A percentile compares a stretch with the other conserved stretches of the same genome.
Evolutionary conservation across 2,888 invertebrate species (phyloP).

Genomic region (Liopterus haemorrhoidalis): DNA sequence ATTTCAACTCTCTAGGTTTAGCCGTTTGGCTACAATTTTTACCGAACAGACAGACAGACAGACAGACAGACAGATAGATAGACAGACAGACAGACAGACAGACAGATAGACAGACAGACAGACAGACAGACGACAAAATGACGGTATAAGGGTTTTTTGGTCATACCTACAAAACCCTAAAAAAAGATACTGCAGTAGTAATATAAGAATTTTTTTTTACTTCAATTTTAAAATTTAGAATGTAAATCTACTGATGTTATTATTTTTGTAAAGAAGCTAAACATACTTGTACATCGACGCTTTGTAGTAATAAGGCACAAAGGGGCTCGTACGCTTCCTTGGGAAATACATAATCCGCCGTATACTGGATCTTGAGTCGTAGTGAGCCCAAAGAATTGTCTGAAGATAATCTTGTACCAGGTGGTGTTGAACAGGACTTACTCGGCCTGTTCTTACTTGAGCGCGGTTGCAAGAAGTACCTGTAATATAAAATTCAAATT

Average conservation of each 20-base stretch:
- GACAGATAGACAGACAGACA: no score
- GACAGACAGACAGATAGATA: no score
- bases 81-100: no score
- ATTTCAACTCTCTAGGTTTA: no score
- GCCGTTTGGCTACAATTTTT: no score
- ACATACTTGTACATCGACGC: constrained; percentile 59
- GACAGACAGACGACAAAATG: no score
- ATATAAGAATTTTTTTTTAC: not conserved
- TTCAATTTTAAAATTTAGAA: not conserved
- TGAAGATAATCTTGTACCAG: constrained; percentile 64
- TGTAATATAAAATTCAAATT: no score
- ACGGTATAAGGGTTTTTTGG: no score
- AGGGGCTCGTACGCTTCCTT: constrained; percentile 73
- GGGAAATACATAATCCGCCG: constrained; percentile 84
- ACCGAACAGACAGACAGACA: no score
- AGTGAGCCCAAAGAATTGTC: constrained; percentile 71
- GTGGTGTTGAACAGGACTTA: constrained; percentile 65
- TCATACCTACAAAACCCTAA: no score
- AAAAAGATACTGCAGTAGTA: no score
- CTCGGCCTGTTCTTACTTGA: constrained; percentile 55
- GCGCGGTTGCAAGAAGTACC: constrained; percentile 73
- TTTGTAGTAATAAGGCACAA: constrained; percentile 68
- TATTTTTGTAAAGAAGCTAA: constrained; percentile 6
- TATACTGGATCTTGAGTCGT: constrained; percentile 79
- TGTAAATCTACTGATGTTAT: not conserved